These are phyloP conservation scores for Clistopyga incitator DNA, from an alignment of 2,888 invertebrate species.

Conservation along the genomic window DNA sequence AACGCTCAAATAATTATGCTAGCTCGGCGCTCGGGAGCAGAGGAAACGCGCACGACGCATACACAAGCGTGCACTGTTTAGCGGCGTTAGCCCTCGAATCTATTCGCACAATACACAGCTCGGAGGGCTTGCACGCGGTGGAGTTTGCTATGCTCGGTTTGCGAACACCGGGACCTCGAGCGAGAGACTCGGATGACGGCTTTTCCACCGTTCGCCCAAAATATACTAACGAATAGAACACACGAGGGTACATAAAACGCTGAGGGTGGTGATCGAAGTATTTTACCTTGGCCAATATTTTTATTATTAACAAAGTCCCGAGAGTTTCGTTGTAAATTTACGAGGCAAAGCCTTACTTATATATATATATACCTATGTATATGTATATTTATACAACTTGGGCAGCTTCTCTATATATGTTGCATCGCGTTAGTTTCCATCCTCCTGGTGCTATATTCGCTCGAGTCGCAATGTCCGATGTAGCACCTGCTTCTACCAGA, in stretches of 20 bases:
- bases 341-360: conserved; percentile 42
- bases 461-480: conserved; percentile 36
- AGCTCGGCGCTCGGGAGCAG: conserved; percentile 33
- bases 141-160: conserved; percentile 48
- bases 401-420: too few relatives aligned
- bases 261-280: conserved; percentile 1
- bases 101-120: conserved; percentile 68
- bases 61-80: conserved; percentile 55
- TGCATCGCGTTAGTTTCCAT: conserved; percentile 54
- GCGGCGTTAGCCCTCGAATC: conserved; percentile 62
- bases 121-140: conserved; percentile 60
- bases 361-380: conserved; percentile 14
- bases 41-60: conserved; percentile 23
- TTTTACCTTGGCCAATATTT: conserved; percentile 43
- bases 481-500: conserved; percentile 60
- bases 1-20: conserved; percentile 66
- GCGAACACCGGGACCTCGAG: conserved; percentile 37
- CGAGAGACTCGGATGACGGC: too few relatives aligned
- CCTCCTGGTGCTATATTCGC: conserved; percentile 25
- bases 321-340: conserved; percentile 56
- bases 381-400: conserved; percentile 26
- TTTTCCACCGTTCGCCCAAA: too few relatives aligned
- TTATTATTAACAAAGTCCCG: conserved; percentile 42
- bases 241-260: neutral
- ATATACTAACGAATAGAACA: too few relatives aligned